Evolutionary conservation across 2,113 vertebrate species (phyloP), one percentile per base, ranked within the genome.

Genomic region (Haemorhous mexicanus): DNA sequence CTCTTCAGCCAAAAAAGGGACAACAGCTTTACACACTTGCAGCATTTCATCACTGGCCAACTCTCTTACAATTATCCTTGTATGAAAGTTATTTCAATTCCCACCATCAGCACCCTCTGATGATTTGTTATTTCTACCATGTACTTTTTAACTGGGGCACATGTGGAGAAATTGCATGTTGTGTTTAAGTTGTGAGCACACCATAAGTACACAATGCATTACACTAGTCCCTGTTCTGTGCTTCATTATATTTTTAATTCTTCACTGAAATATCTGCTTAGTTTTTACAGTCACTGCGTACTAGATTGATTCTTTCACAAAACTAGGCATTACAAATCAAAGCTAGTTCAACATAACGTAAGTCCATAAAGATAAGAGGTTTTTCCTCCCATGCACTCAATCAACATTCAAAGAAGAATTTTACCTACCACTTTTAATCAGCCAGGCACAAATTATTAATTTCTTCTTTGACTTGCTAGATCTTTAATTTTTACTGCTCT

Each of bases 181-280:
- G 12, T 21, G 41, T 49, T 58, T 52, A 35, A 72, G 22, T 7
- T 88, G 43, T 27, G 43, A 79, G 52, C n/a, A 62, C 21, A 56
- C 5, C 0, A 0, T 10, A 91, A 70, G n/a, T 13, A 84, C 15
- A 68, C 9, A 26, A 63, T 2, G 35, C 18, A 37, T 24, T 44
- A 50, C 7, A 50, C 41, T 3, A 14, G 19, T 23, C 84, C 41
- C 35, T 37, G 53, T 41, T 62, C 56, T 16, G 13, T 35, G 49
- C 41, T 82, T 80, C 37, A 30, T 32, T 49, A 32, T 43, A 27
- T 46, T 73, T 78, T 53, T 46, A 49, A 30, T 39, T 53, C 53
- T 33, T 79, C 63, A 35, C 39, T 4, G 2, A 79, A 92, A 53
- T 43, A 72, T 8, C 39, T 75, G 6, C 26, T 49, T 89, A 21